A percentile compares a stretch with the other conserved stretches of the same genome.
Conservation (phyloP, 1,140 invertebrate species). For the Anagrus nilaparvatae region DNA sequence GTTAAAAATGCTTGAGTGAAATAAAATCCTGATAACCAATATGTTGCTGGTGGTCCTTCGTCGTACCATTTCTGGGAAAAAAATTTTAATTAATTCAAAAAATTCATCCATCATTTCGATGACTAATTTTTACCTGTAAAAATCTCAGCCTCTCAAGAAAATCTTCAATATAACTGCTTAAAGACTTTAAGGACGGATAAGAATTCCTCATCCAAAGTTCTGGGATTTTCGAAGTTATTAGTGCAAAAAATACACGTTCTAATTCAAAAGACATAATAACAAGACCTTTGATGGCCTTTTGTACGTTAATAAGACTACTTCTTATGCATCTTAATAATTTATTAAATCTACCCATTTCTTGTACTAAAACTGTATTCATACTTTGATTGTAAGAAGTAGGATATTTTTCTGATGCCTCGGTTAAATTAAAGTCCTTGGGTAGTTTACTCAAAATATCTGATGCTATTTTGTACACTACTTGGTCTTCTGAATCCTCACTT, state of each 20-base stretch:
- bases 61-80: conserved; percentile 69
- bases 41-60: conserved; percentile 67
- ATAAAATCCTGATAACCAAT: conserved; percentile 92
- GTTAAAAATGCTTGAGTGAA: conserved; percentile 95
- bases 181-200: conserved; percentile 87
- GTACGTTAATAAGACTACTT: conserved; percentile 66
- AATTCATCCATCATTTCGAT: conserved; percentile 3
- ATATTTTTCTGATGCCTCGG: conserved; percentile 58
- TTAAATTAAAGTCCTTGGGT: conserved; percentile 62
- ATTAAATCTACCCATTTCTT: conserved; percentile 89
- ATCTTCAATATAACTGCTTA: conserved; percentile 83
- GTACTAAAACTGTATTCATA: conserved; percentile 87
- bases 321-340: conserved; percentile 64
- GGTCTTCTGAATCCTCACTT: conserved; percentile 49
- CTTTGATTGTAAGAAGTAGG: conserved; percentile 74
- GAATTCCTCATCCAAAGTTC: conserved; percentile 72
- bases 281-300: conserved; percentile 80
- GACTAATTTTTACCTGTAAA: conserved; percentile 55
- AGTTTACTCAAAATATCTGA: conserved; percentile 61
- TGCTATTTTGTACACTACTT: conserved; percentile 59
- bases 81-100: neutral
- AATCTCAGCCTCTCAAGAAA: conserved; percentile 73
- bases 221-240: conserved; percentile 76
- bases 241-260: conserved; percentile 76
- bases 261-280: conserved; percentile 79